Evolutionary conservation across 2,797 vertebrate species (phyloP).

Genomic region (Aratinga solstitialis): DNA sequence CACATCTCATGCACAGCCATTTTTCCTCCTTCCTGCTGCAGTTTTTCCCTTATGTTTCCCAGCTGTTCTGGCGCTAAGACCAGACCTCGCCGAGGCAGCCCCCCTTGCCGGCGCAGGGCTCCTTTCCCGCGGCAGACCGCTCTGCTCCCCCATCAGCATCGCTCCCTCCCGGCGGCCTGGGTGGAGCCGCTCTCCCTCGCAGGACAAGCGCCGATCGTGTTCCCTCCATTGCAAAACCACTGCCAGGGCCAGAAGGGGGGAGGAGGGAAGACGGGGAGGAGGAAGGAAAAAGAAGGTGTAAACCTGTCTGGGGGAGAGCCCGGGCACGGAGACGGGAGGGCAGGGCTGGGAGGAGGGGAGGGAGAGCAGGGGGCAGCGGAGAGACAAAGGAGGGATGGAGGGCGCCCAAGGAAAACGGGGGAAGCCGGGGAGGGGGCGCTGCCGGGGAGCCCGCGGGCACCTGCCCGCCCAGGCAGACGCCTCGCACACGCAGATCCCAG

Average conservation of each 20-base stretch:
- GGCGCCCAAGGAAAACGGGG: background rate
- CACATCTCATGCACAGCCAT: background rate
- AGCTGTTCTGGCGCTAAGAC: background rate
- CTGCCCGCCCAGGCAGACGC: constrained; percentile 8
- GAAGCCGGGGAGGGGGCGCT: background rate
- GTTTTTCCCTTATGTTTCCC: background rate
- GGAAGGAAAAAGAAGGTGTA: background rate
- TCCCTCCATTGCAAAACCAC: background rate
- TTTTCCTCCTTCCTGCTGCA: background rate
- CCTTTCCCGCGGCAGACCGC: background rate
- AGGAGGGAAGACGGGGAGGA: background rate
- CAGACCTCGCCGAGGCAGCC: background rate
- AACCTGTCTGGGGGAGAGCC: background rate
- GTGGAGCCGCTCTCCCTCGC: constrained; percentile 15
- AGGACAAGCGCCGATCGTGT: background rate
- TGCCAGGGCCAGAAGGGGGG: background rate
- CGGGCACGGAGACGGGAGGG: background rate
- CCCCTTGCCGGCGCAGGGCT: background rate
- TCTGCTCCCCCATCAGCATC: background rate
- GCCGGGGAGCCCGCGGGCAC: constrained; percentile 14
- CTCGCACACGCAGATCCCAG: background rate
- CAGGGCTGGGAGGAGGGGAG: background rate
- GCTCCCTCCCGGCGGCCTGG: background rate
- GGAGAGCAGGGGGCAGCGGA: background rate
- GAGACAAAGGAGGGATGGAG: constrained; percentile 18